phyloP scores from a whole-genome alignment of 2,113 vertebrate genomes.

The Lagopus leucura region DNA sequence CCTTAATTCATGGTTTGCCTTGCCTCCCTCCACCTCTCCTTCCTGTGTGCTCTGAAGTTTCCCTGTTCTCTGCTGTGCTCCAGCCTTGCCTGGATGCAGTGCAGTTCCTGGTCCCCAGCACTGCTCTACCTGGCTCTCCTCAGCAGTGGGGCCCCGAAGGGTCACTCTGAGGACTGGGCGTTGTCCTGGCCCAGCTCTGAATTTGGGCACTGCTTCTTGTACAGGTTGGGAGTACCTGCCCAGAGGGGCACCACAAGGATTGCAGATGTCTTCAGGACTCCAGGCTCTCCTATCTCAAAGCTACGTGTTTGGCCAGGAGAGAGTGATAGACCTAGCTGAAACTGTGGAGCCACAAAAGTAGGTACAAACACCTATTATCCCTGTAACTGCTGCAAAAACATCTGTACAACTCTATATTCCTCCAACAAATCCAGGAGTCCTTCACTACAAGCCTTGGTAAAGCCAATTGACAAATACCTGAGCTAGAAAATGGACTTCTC shows the following conservation, averaged over 20 bases:
- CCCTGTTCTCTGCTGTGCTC: neutral
- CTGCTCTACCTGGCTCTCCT: neutral
- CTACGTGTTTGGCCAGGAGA: neutral
- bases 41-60: neutral
- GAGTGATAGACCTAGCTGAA: neutral
- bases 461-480: neutral
- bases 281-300: neutral
- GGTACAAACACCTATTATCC: neutral
- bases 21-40: neutral
- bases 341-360: fast-evolving
- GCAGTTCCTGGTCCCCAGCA: neutral
- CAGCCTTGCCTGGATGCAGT: fast-evolving
- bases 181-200: neutral
- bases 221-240: neutral
- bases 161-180: neutral
- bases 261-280: neutral
- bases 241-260: neutral
- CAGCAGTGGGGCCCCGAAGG: neutral
- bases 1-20: neutral
- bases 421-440: neutral
- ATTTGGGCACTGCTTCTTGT: neutral
- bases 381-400: neutral
- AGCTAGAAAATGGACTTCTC: neutral
- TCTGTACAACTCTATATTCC: neutral
- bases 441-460: neutral